Conservation (phyloP, 2,797 vertebrate genomes). For the Etheostoma perlongum region DNA sequence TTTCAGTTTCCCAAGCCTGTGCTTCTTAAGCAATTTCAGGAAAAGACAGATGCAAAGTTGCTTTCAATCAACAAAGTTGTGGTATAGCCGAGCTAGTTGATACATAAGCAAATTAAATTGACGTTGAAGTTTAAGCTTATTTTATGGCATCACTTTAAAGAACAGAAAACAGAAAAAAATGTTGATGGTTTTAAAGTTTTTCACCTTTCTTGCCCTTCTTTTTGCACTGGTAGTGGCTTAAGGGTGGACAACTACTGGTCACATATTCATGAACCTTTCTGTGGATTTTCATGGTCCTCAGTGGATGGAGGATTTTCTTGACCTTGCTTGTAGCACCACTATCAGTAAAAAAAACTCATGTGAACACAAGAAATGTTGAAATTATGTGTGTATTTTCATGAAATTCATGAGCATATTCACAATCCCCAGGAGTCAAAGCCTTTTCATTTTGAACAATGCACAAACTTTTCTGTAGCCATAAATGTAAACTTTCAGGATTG, state of each 20-base stretch:
- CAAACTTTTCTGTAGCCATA: background rate
- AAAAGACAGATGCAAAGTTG: background rate
- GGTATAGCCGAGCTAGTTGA: background rate
- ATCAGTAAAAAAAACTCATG: background rate
- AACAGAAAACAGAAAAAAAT: no score
- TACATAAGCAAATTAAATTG: no score
- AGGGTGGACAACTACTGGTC: no score
- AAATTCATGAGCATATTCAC: background rate
- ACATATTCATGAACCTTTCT: background rate
- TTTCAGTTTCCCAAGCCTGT: background rate
- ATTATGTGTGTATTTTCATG: background rate
- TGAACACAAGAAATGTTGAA: background rate
- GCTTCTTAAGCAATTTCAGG: background rate
- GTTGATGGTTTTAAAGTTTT: no score
- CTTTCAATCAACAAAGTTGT: background rate
- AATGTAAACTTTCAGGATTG: background rate
- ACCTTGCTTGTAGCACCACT: background rate
- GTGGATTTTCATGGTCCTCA: background rate
- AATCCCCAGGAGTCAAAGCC: background rate
- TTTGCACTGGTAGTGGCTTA: no score
- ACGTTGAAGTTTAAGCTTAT: no score
- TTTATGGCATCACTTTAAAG: no score
- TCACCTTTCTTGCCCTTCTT: no score
- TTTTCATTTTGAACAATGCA: background rate
- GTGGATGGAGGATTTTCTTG: background rate